Evolutionary conservation across 2,113 vertebrate species (phyloP).

Genomic region (Euleptes europaea): DNA sequence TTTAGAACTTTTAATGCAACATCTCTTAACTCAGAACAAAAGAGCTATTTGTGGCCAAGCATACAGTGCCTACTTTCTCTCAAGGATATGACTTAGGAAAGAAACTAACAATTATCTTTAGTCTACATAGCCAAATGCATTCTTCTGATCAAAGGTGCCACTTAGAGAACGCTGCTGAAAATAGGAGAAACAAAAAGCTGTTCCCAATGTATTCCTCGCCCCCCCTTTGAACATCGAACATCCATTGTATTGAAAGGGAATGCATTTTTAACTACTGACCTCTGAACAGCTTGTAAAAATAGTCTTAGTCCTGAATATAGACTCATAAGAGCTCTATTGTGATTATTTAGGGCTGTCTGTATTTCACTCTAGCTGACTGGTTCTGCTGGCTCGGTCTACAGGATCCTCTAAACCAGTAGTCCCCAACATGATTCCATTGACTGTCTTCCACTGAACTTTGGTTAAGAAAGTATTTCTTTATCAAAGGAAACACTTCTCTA

Average conservation of each 20-base stretch:
- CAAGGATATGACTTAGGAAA: constrained; percentile 8
- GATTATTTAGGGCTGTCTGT: too few species aligned
- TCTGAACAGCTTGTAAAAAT: background rate
- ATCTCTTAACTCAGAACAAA: constrained; percentile 27
- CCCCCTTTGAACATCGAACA: background rate
- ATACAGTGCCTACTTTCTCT: background rate
- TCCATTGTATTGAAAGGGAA: background rate
- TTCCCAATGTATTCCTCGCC: background rate
- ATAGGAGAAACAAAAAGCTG: background rate
- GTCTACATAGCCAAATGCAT: background rate
- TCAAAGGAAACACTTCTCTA: too few species aligned
- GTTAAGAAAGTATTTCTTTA: too few species aligned
- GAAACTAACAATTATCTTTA: background rate
- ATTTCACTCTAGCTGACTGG: too few species aligned
- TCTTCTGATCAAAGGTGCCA: too few species aligned
- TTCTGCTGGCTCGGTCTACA: too few species aligned
- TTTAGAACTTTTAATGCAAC: constrained; percentile 41
- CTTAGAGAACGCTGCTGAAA: too few species aligned
- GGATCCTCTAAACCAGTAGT: too few species aligned
- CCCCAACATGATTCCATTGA: too few species aligned
- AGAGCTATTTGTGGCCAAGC: constrained; percentile 8
- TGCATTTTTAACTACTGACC: background rate
- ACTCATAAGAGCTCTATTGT: too few species aligned
- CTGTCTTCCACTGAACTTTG: too few species aligned
- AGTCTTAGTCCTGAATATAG: background rate